phyloP scores from a whole-genome alignment of 1,140 invertebrate species.

The Drosophila tsacasi region DNA sequence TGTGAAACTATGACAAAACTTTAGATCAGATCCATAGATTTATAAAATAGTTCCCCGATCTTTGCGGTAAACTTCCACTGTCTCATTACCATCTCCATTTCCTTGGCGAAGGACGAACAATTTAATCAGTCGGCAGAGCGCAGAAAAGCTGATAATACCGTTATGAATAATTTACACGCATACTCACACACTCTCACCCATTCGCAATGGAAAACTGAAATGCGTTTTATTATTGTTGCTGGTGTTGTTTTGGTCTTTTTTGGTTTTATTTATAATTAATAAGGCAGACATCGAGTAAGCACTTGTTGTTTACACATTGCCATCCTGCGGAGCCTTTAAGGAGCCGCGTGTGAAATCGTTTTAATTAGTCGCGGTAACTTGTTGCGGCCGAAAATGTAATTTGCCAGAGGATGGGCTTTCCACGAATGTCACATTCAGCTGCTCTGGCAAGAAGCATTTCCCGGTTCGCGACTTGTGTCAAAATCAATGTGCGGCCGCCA shows the following conservation, averaged over 20 bases:
- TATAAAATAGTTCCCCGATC: not conserved
- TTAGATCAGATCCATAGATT: no score
- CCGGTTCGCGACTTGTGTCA: constrained; percentile 19
- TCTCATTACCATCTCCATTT: constrained; percentile 8
- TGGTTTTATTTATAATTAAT: constrained; percentile 75
- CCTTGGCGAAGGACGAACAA: constrained; percentile 58
- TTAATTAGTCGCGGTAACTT: constrained; percentile 69
- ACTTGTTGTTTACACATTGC: constrained; percentile 43
- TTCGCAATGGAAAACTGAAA: constrained; percentile 5
- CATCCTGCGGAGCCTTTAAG: constrained; percentile 16
- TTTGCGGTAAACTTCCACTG: not conserved
- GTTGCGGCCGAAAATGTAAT: constrained; percentile 39
- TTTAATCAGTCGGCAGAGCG: constrained; percentile 71
- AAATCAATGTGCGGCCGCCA: constrained; percentile 43
- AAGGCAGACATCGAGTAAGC: constrained; percentile 34
- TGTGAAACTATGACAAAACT: no score
- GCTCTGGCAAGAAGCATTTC: not conserved
- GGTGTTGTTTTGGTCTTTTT: constrained; percentile 20
- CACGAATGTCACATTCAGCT: constrained; percentile 12
- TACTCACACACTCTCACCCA: constrained; percentile 15
- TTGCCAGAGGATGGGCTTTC: not conserved
- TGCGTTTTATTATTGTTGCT: constrained; percentile 54
- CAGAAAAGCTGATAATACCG: constrained; percentile 76
- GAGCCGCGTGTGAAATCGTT: constrained; percentile 52
- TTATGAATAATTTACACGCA: constrained; percentile 76